A percentile compares a stretch with the other conserved stretches of the same genome.
These are phyloP conservation scores for Trypoxylon attenuatum DNA, from an alignment of 2,888 invertebrate species.

Conservation along the genomic window DNA sequence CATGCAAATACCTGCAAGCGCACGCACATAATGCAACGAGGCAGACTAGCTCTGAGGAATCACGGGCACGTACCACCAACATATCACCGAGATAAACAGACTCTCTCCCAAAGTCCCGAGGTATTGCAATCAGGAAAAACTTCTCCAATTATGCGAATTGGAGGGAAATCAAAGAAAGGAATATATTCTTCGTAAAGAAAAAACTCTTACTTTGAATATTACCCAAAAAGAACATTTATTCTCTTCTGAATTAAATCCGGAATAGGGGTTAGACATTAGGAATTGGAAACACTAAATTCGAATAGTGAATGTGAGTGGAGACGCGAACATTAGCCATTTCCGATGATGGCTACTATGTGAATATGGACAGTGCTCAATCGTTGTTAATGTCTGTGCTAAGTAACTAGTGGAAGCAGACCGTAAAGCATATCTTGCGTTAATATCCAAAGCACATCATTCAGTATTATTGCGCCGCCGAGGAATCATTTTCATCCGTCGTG, in stretches of 20 bases:
- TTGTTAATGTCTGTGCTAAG: no score
- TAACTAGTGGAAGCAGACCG: constrained; percentile 8
- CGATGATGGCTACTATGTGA: no score
- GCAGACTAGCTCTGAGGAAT: constrained; percentile 30
- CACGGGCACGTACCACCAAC: constrained; percentile 49
- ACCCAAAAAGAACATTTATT: no score
- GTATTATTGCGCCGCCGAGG: constrained; percentile 45
- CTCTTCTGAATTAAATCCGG: no score
- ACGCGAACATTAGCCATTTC: no score
- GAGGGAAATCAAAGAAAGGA: no score
- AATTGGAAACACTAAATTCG: no score
- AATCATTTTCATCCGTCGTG: constrained; percentile 48
- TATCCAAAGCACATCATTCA: constrained; percentile 38
- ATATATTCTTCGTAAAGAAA: no score
- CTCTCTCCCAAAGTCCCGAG: constrained; percentile 46
- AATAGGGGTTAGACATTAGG: no score
- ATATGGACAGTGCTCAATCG: no score
- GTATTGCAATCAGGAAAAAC: constrained; percentile 48
- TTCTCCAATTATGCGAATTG: constrained; percentile 52
- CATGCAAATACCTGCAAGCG: constrained; percentile 32
- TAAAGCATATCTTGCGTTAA: constrained; percentile 19
- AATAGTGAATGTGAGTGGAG: no score
- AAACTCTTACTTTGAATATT: no score
- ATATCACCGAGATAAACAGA: constrained; percentile 56
- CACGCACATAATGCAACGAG: neutral